Evolutionary conservation across 2,888 invertebrate species (phyloP).

Genomic region (Troides aeacus): DNA sequence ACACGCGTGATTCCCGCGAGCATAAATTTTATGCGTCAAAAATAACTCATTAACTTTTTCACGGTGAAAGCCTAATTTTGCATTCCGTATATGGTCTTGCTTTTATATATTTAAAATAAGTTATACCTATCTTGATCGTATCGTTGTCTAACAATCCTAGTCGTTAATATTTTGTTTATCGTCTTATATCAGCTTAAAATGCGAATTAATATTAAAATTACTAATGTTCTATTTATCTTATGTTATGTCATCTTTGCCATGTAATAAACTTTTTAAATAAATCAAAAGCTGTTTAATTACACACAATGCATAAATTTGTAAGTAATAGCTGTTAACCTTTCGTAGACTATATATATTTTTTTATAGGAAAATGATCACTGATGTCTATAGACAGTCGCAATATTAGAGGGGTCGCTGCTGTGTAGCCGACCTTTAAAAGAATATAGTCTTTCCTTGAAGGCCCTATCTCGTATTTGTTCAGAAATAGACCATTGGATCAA

Average conservation of each 20-base stretch:
- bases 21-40: slow-evolving; percentile 91
- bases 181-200: slow-evolving; percentile 45
- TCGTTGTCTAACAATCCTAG: slow-evolving; percentile 64
- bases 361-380: too few species aligned
- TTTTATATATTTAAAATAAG: slow-evolving; percentile 38
- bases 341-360: too few species aligned
- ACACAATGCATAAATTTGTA: too few species aligned
- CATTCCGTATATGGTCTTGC: slow-evolving; percentile 54
- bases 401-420: too few species aligned
- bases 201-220: slow-evolving; percentile 44
- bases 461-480: too few species aligned
- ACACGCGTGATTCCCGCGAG: slow-evolving; percentile 90
- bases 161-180: slow-evolving; percentile 51
- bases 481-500: too few species aligned
- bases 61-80: slow-evolving; percentile 32
- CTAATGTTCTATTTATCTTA: slow-evolving; percentile 40
- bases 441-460: too few species aligned
- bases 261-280: slow-evolving; percentile 57
- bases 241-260: slow-evolving; percentile 66
- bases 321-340: too few species aligned
- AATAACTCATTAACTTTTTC: slow-evolving; percentile 60
- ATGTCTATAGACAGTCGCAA: too few species aligned
- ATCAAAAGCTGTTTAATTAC: not conserved
- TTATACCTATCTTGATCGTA: slow-evolving; percentile 40
- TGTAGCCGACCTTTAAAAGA: too few species aligned